Conservation (phyloP, 2,888 invertebrate genomes). For the Nowickia ferox region DNA sequence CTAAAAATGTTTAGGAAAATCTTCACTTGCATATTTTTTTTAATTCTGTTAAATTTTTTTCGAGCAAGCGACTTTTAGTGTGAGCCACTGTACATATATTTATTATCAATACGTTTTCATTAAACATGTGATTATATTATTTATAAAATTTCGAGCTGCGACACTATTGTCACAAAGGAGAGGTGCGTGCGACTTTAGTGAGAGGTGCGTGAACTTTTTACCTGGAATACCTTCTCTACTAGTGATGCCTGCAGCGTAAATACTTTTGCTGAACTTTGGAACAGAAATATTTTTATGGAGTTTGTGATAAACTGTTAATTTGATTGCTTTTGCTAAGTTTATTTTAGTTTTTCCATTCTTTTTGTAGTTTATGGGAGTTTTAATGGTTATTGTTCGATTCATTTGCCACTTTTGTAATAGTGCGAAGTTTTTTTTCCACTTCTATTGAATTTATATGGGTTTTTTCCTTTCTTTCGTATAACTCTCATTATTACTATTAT, state of each 20-base stretch:
- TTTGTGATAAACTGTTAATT: conserved; percentile 67
- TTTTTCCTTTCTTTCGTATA: not conserved
- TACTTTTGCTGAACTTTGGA: not conserved
- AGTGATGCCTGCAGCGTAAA: conserved; percentile 15
- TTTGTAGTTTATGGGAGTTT: conserved; percentile 61
- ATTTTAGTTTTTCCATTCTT: conserved; percentile 25
- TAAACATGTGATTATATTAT: too few relatives aligned
- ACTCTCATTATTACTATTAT: not conserved
- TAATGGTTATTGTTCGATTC: conserved; percentile 55
- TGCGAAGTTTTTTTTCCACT: conserved; percentile 27
- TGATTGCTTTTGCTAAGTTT: conserved; percentile 63
- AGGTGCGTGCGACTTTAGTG: not conserved
- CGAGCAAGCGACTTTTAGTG: too few relatives aligned
- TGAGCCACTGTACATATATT: too few relatives aligned
- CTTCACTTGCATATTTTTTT: too few relatives aligned
- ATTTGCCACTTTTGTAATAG: conserved; percentile 33
- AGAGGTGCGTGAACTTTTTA: not conserved
- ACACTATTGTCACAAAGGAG: not conserved
- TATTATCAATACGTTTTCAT: too few relatives aligned
- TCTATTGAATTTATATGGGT: conserved; percentile 38
- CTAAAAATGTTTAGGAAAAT: too few relatives aligned
- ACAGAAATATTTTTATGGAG: conserved; percentile 47
- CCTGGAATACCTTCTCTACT: not conserved
- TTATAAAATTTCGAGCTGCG: not conserved
- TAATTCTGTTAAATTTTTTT: too few relatives aligned